Evolutionary conservation across 2,888 invertebrate species (phyloP).

Genomic region (Malthinus flaveolus): DNA sequence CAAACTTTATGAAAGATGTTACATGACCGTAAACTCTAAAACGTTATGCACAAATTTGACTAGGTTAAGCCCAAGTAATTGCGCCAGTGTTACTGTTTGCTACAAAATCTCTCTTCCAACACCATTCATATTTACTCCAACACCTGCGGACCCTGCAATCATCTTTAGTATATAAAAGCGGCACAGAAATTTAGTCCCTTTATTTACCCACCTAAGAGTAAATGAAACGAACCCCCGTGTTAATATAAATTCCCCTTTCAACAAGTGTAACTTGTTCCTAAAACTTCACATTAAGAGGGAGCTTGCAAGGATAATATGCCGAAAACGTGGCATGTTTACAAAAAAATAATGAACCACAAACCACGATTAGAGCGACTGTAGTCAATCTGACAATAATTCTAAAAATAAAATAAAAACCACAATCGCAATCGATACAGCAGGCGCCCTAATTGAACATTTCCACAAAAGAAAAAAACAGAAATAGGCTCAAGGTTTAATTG

Average conservation of each 20-base stretch:
- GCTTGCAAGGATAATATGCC: no score
- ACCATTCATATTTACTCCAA: constrained; percentile 15
- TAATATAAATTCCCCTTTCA: constrained; percentile 4
- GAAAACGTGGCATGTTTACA: no score
- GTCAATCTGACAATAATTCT: no score
- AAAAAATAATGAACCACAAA: no score
- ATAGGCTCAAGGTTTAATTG: no score
- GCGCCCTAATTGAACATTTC: no score
- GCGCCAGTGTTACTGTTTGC: constrained; percentile 20
- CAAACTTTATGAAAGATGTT: constrained; percentile 5
- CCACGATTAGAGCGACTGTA: no score
- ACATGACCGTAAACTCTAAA: neutral
- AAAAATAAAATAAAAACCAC: no score
- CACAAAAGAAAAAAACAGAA: no score
- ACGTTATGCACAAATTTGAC: neutral
- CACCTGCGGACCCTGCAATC: constrained; percentile 23
- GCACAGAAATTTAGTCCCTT: constrained; percentile 9
- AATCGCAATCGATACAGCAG: no score
- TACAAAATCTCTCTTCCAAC: constrained; percentile 15
- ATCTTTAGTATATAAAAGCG: constrained; percentile 11
- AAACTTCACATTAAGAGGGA: neutral
- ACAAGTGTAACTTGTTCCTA: constrained; percentile 4
- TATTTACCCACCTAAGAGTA: constrained; percentile 15
- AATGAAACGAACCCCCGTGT: constrained; percentile 7
- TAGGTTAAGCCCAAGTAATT: constrained; percentile 16